Base-by-base conservation (phyloP, 1,140 invertebrate genomes). In the Drosophila setifemur region DNA sequence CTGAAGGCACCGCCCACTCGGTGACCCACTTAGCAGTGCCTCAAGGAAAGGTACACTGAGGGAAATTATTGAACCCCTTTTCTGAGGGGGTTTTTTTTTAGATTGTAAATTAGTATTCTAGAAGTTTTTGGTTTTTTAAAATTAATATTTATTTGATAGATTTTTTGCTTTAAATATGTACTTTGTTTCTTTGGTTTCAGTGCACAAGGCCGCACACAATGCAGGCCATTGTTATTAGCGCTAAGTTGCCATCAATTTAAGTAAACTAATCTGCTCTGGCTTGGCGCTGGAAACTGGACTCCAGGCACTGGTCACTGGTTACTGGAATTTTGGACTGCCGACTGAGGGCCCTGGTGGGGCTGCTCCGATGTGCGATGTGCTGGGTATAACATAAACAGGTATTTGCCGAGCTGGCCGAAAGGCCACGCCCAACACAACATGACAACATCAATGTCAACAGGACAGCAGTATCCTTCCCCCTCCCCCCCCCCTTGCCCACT, bases 211-310 rank as follows among this genome's bases (percentile, higher is more conserved):
- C 19, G 29, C 29, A 28, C 57, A 67, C 50, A 47, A 54, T 37
- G 55, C 31, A 42, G 47, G 12, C 25, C 71, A 44, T 52, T 87
- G 73, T 87, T 87, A 87, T 82, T 75, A 75, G 70, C 73, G 60
- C 73, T 72, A 83, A 87, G 83, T 87, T 87, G 73, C 78, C 77
- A 87, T 87, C 74, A 88, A 82, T 87, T 87, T 87, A 69, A 74
- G 76, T 72, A 82, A 87, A 87, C 82, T 87, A 87, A 87, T 87
- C 82, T 82, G 81, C 81, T 33, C 3, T 1, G n/a, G 37, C 50
- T 57, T 25, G 18, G n/a, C 11, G 21, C 11, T 7, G 50, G 26
- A 42, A 40, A 57, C 35, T 33, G 26, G 40, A 26, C 39, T 43
- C 35, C 21, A 39, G 21, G n/a, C 31, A 39, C 35, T 26, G 40